Evolutionary conservation across 2,888 invertebrate genomes (phyloP), one percentile per base, ranked within the genome.

Genomic region (Drosophila robusta): DNA sequence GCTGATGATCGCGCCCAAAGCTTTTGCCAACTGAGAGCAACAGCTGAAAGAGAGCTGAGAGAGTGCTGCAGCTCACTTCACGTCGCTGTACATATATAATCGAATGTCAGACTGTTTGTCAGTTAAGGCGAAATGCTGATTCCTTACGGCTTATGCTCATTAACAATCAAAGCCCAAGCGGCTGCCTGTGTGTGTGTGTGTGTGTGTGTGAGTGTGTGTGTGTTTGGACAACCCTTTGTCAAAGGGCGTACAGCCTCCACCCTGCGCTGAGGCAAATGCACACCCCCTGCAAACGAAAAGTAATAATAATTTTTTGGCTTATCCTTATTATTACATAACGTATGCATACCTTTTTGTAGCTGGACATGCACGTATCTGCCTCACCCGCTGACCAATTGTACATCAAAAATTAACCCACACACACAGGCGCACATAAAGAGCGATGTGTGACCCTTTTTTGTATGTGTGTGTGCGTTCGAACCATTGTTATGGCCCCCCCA

Each of bases 291-390:
- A 32, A 62, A 63, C 74, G 76, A 82, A 87, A 90, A 88, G 83
- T 88, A 89, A 89, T 88, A 90, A 90, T 88, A 89, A 88, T 89
- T 89, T 89, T 90, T 89, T 82, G 89, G 89, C 87, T 90, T 87
- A 90, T 90, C 87, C 90, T 87, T 87, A 90, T 90, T 89, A 89
- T 90, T 90, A 88, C 77, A 85, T 88, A 90, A 88, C 78, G 79
- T 86, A 90, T 87, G 90, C 87, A 76, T 85, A 87, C 89, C 90
- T 86, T 86, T 86, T 89, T 79, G 49, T 46, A 22, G 50, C 55
- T 54, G 61, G 49, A 34, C 50, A 41, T 18, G 12, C 45, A 26
- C 22, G 24, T 54, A 34, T 29, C 9, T 22, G 39, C 54, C 29
- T 4, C 44, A 45, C 46, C 16, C 41, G 39, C 65, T 74, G 79